Evolutionary conservation across 2,888 invertebrate genomes (phyloP).

Genomic region (Lathronympha strigana): DNA sequence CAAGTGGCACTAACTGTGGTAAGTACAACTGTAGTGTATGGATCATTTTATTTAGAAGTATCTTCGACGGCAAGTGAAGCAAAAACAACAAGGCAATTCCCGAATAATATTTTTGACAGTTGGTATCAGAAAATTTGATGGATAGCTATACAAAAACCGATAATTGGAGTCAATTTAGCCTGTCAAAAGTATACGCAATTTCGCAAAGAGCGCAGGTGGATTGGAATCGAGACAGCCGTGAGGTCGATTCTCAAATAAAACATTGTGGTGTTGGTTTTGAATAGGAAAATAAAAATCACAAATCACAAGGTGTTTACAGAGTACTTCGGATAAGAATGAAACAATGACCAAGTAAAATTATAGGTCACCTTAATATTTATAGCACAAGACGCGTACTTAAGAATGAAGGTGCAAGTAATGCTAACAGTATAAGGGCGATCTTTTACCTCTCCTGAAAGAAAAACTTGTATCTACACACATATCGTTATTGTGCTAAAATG

Average conservation of each 20-base stretch:
- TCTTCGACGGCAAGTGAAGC: background rate
- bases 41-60: background rate
- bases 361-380: no score
- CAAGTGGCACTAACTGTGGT: no score
- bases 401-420: no score
- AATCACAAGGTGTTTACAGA: no score
- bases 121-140: background rate
- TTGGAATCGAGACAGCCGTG: background rate
- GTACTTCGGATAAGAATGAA: no score
- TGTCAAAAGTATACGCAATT: constrained; percentile 2
- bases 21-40: no score
- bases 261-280: background rate
- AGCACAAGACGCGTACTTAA: no score
- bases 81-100: background rate
- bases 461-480: no score
- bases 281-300: background rate
- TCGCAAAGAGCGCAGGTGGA: background rate
- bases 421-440: no score
- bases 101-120: background rate
- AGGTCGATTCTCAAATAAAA: background rate
- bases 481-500: no score
- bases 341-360: no score
- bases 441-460: no score
- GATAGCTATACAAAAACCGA: background rate
- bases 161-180: background rate